phyloP scores from a whole-genome alignment of 1,140 invertebrate genomes.

The Listronotus bonariensis region DNA sequence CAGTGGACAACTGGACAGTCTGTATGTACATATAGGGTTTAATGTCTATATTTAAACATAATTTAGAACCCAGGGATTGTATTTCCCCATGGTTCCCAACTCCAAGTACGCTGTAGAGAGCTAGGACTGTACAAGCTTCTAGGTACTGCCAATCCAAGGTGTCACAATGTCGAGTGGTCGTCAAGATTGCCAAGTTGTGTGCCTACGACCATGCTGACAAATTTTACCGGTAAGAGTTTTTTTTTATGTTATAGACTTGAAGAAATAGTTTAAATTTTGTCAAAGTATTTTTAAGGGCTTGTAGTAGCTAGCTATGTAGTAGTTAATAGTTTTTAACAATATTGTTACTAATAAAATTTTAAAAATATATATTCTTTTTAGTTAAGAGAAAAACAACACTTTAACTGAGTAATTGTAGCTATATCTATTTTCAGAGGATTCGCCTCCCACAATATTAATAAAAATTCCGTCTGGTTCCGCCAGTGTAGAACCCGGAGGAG shows the following conservation, averaged over 20 bases:
- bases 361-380: constrained; percentile 1
- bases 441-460: constrained; percentile 82
- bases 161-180: constrained; percentile 80
- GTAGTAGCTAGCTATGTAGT: too few relatives aligned
- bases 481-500: constrained; percentile 75
- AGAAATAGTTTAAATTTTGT: too few relatives aligned
- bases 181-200: constrained; percentile 75
- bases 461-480: constrained; percentile 79
- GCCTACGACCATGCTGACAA: constrained; percentile 78
- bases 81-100: constrained; percentile 70
- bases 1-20: too few relatives aligned
- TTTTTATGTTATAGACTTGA: too few relatives aligned
- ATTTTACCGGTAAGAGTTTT: constrained; percentile 71
- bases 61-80: constrained; percentile 51
- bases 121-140: constrained; percentile 81
- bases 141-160: constrained; percentile 68
- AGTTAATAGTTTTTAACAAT: too few relatives aligned
- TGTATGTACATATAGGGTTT: too few relatives aligned
- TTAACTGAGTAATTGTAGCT: too few relatives aligned
- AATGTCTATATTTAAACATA: too few relatives aligned
- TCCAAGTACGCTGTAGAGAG: constrained; percentile 75
- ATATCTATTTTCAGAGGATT: constrained; percentile 69
- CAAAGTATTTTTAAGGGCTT: too few relatives aligned
- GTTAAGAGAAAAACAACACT: constrained; percentile 25
- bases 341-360: too few relatives aligned